Conservation (phyloP, 2,113 vertebrate genomes). For the Passer domesticus region DNA sequence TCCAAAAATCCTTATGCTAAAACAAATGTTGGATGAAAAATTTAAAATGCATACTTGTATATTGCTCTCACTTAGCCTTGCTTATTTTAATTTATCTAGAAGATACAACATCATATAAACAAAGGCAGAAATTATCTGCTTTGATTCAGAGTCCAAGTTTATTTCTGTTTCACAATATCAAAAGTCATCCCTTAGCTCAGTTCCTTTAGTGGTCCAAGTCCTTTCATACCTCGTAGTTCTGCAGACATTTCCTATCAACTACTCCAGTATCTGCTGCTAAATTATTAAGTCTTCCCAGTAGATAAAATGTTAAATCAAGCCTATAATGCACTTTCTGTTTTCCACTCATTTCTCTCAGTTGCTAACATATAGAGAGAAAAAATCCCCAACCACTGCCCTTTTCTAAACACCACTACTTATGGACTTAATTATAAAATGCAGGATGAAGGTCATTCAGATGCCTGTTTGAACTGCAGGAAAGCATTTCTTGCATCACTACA, state of each 20-base stretch:
- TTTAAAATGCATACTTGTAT: neutral
- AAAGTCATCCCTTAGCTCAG: neutral
- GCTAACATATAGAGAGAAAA: accelerated
- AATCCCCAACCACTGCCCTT: neutral
- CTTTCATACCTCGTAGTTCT: neutral
- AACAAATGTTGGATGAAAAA: neutral
- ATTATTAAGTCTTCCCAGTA: neutral
- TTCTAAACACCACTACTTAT: neutral
- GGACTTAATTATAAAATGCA: neutral
- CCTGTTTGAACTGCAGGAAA: neutral
- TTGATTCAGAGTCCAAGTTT: neutral
- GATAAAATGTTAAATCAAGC: neutral
- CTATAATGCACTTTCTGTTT: neutral
- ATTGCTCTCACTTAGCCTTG: neutral
- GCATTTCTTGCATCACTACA: neutral
- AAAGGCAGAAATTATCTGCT: neutral
- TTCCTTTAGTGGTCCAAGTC: neutral
- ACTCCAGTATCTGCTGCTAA: neutral
- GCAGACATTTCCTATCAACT: neutral
- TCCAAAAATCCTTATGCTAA: neutral
- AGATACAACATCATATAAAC: neutral
- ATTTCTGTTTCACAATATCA: neutral
- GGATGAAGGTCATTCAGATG: neutral
- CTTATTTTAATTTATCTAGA: neutral
- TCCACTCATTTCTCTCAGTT: neutral